Percentiles rank a stretch among this genome's conserved stretches.
phyloP scores from a whole-genome alignment of 2,888 invertebrate species.

The Escarpia spicata region DNA sequence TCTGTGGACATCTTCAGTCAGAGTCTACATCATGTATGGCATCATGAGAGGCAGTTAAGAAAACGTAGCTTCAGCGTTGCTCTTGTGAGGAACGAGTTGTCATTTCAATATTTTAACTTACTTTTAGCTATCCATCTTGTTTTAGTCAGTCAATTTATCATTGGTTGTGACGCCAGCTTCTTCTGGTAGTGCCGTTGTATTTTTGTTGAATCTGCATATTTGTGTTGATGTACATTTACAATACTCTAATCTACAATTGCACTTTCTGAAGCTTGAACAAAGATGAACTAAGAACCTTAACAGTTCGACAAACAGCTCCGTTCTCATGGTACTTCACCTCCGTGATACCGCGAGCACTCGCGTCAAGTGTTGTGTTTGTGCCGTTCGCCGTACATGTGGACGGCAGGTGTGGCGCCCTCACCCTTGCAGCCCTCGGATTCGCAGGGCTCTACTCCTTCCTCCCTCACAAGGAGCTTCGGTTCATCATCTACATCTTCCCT shows the following conservation, averaged over 20 bases:
- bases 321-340: slow-evolving; percentile 99
- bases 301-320: slow-evolving; percentile 69
- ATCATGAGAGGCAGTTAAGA: not conserved
- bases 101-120: not conserved
- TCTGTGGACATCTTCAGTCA: not conserved
- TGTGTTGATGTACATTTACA: not conserved
- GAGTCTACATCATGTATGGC: not conserved
- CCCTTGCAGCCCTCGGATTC: slow-evolving; percentile 70
- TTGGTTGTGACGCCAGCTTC: not conserved
- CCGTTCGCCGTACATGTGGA: slow-evolving; percentile 70
- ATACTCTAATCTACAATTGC: not conserved
- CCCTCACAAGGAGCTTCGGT: slow-evolving; percentile 97
- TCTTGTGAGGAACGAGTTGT: not conserved
- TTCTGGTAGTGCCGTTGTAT: not conserved
- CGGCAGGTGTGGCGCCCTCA: slow-evolving; percentile 73
- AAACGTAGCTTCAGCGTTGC: not conserved
- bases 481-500: slow-evolving; percentile 97
- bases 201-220: not conserved
- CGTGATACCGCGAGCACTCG: slow-evolving; percentile 91
- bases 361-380: slow-evolving; percentile 79
- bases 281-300: slow-evolving; percentile 23
- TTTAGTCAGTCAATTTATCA: not conserved
- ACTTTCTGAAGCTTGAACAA: not conserved
- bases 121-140: not conserved
- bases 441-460: slow-evolving; percentile 91